Evolutionary conservation across 1,140 invertebrate species (phyloP).

Genomic region (Drosophila persimilis): DNA sequence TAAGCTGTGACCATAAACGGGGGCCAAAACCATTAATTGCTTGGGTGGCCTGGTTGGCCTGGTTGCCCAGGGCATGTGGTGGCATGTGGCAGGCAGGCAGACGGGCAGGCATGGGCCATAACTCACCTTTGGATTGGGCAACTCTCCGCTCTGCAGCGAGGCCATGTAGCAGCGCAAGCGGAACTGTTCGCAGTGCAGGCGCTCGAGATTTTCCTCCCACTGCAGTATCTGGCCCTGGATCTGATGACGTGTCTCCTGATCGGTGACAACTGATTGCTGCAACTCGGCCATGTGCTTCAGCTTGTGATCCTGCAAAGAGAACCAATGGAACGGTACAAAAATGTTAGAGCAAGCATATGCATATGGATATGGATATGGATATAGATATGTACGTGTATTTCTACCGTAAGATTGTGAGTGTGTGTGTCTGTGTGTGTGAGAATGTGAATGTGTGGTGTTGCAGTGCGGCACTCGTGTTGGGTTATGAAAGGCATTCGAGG

Average conservation of each 20-base stretch:
- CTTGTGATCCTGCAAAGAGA: slow-evolving; percentile 92
- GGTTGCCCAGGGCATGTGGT: neutral
- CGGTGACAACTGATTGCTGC: slow-evolving; percentile 96
- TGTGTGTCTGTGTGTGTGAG: neutral
- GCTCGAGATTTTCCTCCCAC: slow-evolving; percentile 98
- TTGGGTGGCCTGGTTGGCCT: neutral
- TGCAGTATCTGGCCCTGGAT: slow-evolving; percentile 96
- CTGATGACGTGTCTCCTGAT: slow-evolving; percentile 94
- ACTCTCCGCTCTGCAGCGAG: slow-evolving; percentile 96
- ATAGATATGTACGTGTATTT: neutral
- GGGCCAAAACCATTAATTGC: slow-evolving; percentile 2
- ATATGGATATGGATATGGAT: slow-evolving; percentile 5
- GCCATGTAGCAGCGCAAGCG: slow-evolving; percentile 98
- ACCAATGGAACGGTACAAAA: slow-evolving; percentile 29
- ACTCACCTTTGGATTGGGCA: slow-evolving; percentile 98
- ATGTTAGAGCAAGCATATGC: slow-evolving; percentile 47
- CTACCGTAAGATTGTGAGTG: slow-evolving; percentile 15
- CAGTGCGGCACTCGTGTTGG: slow-evolving; percentile 42
- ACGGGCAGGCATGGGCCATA: slow-evolving; percentile 12
- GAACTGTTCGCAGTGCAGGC: slow-evolving; percentile 98
- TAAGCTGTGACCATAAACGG: slow-evolving; percentile 1
- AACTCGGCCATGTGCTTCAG: slow-evolving; percentile 98
- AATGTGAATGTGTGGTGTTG: slow-evolving; percentile 3
- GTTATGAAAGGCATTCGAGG: slow-evolving; percentile 71
- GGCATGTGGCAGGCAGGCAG: too few relatives aligned